Evolutionary conservation across 2,888 invertebrate species (phyloP), one percentile per base, ranked within the genome.

Genomic region (Leucophora obtusa): DNA sequence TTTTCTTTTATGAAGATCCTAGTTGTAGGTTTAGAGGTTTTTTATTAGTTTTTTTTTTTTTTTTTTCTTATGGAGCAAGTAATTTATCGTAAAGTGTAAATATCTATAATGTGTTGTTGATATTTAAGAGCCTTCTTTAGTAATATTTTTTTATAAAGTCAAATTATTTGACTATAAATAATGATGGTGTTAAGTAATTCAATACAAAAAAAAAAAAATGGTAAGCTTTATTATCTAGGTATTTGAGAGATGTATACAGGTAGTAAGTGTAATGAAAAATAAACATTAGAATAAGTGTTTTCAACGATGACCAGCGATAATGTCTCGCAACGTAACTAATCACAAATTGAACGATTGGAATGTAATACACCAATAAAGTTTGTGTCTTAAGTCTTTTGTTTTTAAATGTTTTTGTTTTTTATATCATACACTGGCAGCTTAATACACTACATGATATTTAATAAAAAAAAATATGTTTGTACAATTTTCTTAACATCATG

Each of bases 11-110:
- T 69, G 51, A 73, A 65, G 50, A 81, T 81, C 60, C 77, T 71
- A 38, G 47, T 56, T 68, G 68, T 63, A 68, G 69, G 35, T 69
- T 53, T 71, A 24, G 8, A 0, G n/a, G 35, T 9, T 35, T 35
- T 14, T 43, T 21, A 2, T 53, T 65, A 17, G n/a, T 21, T 14
- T 53, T 53, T 24, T 69, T 47, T 56, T 24, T 54, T 21, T 65
- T 68, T 54, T 28, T 75, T 59, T 73, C 35, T 3, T 3, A 1
- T 3, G 65, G 53, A 77, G 77, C 69, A 76, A 70, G 69, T 73
- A 81, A 81, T 82, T 82, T 82, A 81, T 82, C 71, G 81, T 62
- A 75, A 82, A 82, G 82, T 82, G 82, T 79, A 82, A 81, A 82
- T 79, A 82, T 81, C 82, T 79, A 76, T 82, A 81, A 79, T 79